These are phyloP conservation scores for Drosophila littoralis DNA, from an alignment of 1,140 invertebrate genomes.

Conservation along the genomic window DNA sequence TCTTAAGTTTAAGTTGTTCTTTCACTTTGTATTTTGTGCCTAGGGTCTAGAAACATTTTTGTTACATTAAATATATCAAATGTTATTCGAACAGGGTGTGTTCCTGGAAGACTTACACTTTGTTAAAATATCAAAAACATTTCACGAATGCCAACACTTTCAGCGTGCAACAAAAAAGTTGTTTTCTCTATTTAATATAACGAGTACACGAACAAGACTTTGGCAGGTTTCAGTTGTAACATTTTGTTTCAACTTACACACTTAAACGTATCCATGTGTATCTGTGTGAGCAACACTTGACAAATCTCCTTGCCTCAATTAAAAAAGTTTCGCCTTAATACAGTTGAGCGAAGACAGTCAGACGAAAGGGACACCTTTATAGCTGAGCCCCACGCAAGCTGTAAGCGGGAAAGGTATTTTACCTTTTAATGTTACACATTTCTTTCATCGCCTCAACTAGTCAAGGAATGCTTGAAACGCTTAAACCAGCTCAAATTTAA, in stretches of 20 bases:
- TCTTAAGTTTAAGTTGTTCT: background rate
- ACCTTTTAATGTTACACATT: slow-evolving; percentile 21
- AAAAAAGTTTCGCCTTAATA: slow-evolving; percentile 62
- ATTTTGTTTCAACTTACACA: background rate
- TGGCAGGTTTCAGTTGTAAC: slow-evolving; percentile 19
- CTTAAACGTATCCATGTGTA: slow-evolving; percentile 1
- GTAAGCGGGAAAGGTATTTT: too few species aligned
- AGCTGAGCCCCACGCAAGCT: slow-evolving; percentile 1
- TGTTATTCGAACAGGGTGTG: background rate
- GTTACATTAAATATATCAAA: background rate
- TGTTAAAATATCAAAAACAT: slow-evolving; percentile 3
- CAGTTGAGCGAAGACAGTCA: slow-evolving; percentile 31
- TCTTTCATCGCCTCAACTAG: background rate
- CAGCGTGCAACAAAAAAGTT: slow-evolving; percentile 8
- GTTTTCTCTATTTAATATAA: slow-evolving; percentile 23
- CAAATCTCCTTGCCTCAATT: slow-evolving; percentile 68
- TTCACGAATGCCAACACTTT: slow-evolving; percentile 1
- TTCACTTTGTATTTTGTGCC: slow-evolving; percentile 3
- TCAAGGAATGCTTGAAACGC: too few species aligned
- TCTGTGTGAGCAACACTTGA: slow-evolving; percentile 41
- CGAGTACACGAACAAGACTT: slow-evolving; percentile 10
- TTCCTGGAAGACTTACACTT: background rate
- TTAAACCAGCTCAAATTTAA: too few species aligned
- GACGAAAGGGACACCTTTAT: slow-evolving; percentile 8
- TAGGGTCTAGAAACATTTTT: background rate